These are phyloP conservation scores for Myotis daubentonii DNA, from an alignment of 2,797 vertebrate genomes.

Conservation along the genomic window DNA sequence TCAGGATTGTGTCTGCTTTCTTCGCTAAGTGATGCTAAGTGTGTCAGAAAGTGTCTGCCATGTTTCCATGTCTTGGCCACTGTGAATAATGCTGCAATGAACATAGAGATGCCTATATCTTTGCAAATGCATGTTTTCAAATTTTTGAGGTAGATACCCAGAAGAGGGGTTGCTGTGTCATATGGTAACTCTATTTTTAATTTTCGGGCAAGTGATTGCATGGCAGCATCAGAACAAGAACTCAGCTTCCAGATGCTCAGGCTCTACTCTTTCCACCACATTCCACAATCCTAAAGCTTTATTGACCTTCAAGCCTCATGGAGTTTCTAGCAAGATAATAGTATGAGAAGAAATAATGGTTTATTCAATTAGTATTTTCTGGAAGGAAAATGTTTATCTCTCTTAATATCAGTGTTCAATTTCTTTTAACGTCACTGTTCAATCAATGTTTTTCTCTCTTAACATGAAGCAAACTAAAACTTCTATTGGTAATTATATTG, in stretches of 20 bases:
- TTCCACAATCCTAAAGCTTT: conserved; percentile 39
- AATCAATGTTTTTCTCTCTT: conserved; percentile 46
- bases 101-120: background rate
- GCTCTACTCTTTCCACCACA: background rate
- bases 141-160: background rate
- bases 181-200: background rate
- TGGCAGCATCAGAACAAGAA: background rate
- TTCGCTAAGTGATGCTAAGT: too few relatives aligned
- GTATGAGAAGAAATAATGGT: conserved; percentile 41
- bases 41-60: too few relatives aligned
- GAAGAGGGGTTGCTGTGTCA: background rate
- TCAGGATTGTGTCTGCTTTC: too few relatives aligned
- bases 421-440: conserved; percentile 19
- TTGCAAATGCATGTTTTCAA: background rate
- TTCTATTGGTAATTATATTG: conserved; percentile 63
- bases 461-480: background rate
- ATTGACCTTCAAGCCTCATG: background rate
- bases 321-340: conserved; percentile 40
- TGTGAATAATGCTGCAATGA: background rate
- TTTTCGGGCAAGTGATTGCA: background rate
- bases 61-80: background rate
- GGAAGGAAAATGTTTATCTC: conserved; percentile 63
- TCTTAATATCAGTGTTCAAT: conserved; percentile 51
- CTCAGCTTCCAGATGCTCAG: background rate
- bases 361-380: conserved; percentile 67